Base-by-base conservation (phyloP, 2,888 invertebrate species). In the Lagria hirta region DNA sequence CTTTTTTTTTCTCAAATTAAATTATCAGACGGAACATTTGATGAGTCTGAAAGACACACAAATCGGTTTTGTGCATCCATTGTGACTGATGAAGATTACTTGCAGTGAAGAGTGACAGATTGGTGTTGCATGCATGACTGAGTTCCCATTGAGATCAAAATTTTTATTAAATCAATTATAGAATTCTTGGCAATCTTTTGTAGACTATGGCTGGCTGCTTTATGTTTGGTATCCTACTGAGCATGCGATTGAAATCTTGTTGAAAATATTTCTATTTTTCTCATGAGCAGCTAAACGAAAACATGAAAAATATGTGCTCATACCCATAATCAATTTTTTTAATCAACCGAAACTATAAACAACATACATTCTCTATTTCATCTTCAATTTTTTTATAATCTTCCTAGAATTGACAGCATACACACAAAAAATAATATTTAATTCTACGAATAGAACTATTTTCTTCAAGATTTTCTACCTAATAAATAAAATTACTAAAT, bases 81-180 rank as follows among this genome's bases (percentile, higher is more conserved):
- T 18, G 22, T 23, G 8, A 15, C 24, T 6, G 26, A 24, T 28
- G 7, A 16, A 8, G 14, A 27, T 14, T 12, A 28, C 21, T 29
- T 23, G 30, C 38, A 30, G 7, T 14, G 10, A 29, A 29, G 21
- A 29, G 38, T 38, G 38, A 38, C 38, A 38, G 38, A 38, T 23
- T 22, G 37, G 28, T 28, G 23, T 23, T 23, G 29, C 38, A 38
- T 38, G 38, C 38, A 38, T 38, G 38, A 38, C 20, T 14, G 38
- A 38, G 29, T 37, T 30, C 23, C 30, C 10, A 30, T 29, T 30
- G 29, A 28, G 4, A 12, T 20, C 12, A 8, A 15, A 24, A 38
- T 38, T 38, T 38, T 38, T 38, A 26, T 24, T 12, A 26, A 35
- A 35, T 35, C 37, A 27, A 37, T 37, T 37, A 37, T 21, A 22